Conservation (phyloP, 2,888 invertebrate genomes). For the Heliconius sara region DNA sequence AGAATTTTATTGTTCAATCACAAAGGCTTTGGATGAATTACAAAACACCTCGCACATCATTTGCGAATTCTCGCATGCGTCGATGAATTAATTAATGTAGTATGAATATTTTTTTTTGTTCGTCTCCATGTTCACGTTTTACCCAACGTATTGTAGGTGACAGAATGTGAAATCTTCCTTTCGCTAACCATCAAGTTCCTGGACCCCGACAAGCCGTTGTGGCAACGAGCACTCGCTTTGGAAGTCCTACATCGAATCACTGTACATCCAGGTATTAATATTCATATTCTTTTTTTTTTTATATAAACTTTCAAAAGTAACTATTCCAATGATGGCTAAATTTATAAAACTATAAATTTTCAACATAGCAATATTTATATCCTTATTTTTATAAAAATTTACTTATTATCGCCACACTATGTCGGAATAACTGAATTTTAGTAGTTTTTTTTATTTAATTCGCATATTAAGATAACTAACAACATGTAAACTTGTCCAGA, state of each 20-base stretch:
- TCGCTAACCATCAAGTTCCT: conserved; percentile 98
- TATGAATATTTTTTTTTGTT: neutral
- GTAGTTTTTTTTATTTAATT: too few relatives aligned
- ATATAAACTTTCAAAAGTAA: neutral
- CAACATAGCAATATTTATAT: too few relatives aligned
- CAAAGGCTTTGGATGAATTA: too few relatives aligned
- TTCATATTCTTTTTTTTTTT: neutral
- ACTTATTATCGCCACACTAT: too few relatives aligned
- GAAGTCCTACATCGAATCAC: conserved; percentile 98
- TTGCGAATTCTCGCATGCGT: too few relatives aligned
- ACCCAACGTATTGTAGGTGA: conserved; percentile 84
- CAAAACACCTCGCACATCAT: too few relatives aligned
- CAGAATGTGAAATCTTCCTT: conserved; percentile 99
- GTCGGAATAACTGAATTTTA: too few relatives aligned
- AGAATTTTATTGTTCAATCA: too few relatives aligned
- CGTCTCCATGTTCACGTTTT: neutral
- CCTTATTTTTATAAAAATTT: too few relatives aligned
- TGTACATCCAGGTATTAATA: conserved; percentile 87
- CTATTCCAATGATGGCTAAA: too few relatives aligned
- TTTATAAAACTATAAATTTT: too few relatives aligned
- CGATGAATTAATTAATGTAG: neutral
- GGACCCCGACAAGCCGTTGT: conserved; percentile 97
- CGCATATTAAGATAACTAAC: neutral
- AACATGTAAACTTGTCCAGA: conserved; percentile 65
- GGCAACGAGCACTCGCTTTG: conserved; percentile 97